Base-by-base conservation (phyloP, 2,113 vertebrate species). In the Anolis carolinensis region DNA sequence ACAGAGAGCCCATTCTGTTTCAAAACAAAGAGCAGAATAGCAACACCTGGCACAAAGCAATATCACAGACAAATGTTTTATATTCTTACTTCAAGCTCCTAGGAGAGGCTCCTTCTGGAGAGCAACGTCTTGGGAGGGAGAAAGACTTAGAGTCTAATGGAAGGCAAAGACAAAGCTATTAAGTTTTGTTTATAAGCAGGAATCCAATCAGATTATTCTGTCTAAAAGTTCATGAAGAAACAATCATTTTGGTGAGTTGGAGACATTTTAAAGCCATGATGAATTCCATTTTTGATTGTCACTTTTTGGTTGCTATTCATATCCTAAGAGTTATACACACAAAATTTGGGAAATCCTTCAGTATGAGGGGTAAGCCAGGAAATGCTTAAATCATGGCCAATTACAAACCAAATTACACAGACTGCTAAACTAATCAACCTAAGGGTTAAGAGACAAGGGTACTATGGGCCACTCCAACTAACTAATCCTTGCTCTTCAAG, bases 11-110 rank as follows among this genome's bases (percentile, higher is more conserved):
- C 18, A 27, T 18, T 36, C 27, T 18, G 7, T 34, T 72, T 81
- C 55, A 81, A 77, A 73, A 63, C 16, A 71, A 32, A 48, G 25
- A 34, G 27, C 25, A 72, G 13, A 18, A 59, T 18, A 59, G 14
- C 52, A 55, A 14, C 52, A 55, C 10, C 55, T 62, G 21, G 78
- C 30, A 73, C 39, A n/a, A 25, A 63, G 67, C 30, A 23, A 34
- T 62, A 25, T 65, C n/a, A 74, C 16, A n/a, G 52, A 44, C 27
- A 62, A 32, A 32, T 30, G 30, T n/a, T 10, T 68, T 55, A 83
- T 74, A n/a, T 32, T 50, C 14, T 86, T 82, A 92, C 88, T 89
- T 91, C 68, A 83, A 81, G 34, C 76, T 91, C 55, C 83, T 86
- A n/a, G 82, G 83, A 74, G 87, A 70, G 63, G 67, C 79, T 55